A percentile compares a stretch with the other conserved stretches of the same genome.
Conservation (phyloP, 2,797 vertebrate genomes). For the Setipinna tenuifilis region DNA sequence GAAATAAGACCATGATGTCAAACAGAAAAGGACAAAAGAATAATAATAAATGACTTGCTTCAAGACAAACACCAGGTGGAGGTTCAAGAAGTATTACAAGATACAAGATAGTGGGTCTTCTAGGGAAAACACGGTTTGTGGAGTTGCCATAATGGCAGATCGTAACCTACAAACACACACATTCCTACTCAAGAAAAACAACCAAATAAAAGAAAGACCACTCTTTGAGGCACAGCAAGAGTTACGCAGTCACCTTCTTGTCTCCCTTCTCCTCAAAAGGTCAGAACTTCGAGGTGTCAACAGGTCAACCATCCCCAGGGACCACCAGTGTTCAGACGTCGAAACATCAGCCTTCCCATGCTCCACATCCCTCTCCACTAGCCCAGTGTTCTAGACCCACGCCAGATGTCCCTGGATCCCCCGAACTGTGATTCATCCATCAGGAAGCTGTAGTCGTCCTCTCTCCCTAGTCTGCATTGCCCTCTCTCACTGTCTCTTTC, state of each 20-base stretch:
- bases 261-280: not conserved
- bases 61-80: not conserved
- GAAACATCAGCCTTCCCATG: not conserved
- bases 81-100: not conserved
- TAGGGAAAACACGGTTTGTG: not conserved
- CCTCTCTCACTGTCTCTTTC: conserved; percentile 4
- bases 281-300: not conserved
- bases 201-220: not conserved
- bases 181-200: not conserved
- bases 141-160: not conserved
- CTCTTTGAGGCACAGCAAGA: not conserved
- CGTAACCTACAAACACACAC: not conserved
- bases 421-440: conserved; percentile 8
- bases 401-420: conserved; percentile 23
- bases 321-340: not conserved
- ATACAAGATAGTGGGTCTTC: not conserved
- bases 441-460: conserved; percentile 24
- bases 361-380: not conserved
- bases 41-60: not conserved
- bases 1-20: conserved; percentile 2
- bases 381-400: not conserved
- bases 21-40: not conserved
- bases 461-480: conserved; percentile 14
- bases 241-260: not conserved
- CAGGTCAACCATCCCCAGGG: not conserved